Conservation (phyloP, 2,888 invertebrate genomes). For the Vanessa cardui region DNA sequence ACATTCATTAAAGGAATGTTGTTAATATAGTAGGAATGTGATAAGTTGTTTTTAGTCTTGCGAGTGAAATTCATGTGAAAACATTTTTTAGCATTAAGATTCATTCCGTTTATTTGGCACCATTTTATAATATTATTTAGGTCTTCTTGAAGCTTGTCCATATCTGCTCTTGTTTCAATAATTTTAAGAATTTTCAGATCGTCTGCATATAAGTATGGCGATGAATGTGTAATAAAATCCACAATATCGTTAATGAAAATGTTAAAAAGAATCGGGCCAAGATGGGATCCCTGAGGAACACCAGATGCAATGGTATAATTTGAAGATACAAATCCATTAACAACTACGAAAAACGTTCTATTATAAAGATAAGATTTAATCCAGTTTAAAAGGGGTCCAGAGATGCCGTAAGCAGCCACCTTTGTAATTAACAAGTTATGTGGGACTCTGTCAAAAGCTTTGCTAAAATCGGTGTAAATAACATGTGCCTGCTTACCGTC, state of each 20-base stretch:
- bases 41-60: conserved; percentile 1
- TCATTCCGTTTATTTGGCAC: conserved; percentile 1
- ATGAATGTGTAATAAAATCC: neutral
- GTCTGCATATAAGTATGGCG: conserved; percentile 9
- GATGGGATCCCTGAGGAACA: conserved; percentile 6
- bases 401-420: conserved; percentile 2
- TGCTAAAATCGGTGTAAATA: conserved; percentile 9
- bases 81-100: conserved; percentile 9
- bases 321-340: conserved; percentile 1
- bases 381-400: conserved; percentile 1
- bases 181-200: conserved; percentile 1
- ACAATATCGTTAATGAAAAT: conserved; percentile 3
- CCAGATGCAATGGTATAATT: neutral
- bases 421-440: conserved; percentile 3
- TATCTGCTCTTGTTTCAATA: neutral
- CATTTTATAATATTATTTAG: neutral
- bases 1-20: conserved; percentile 5
- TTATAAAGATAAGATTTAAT: neutral
- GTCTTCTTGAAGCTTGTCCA: neutral
- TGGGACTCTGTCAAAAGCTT: conserved; percentile 12
- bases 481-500: neutral
- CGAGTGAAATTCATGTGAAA: conserved; percentile 1
- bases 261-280: conserved; percentile 5
- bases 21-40: conserved; percentile 3
- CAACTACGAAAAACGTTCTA: neutral